phyloP scores from a whole-genome alignment of 2,797 vertebrate genomes.

The Anomalospiza imberbis region DNA sequence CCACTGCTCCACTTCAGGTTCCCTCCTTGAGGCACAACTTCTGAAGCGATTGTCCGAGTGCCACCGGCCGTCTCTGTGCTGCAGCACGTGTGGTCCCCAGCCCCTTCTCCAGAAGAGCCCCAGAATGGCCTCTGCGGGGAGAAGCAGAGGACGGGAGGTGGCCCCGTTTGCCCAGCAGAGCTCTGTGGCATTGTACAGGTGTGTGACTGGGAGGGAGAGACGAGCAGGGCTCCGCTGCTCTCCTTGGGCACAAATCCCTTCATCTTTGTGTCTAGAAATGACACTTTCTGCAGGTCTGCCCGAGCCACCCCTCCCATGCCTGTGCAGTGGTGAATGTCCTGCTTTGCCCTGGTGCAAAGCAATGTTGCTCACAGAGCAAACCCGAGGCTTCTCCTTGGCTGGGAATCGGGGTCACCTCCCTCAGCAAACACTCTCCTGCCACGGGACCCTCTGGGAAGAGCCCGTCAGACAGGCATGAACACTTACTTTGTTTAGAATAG shows the following conservation, averaged over 20 bases:
- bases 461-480: neutral
- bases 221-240: neutral
- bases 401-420: neutral
- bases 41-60: fast-evolving
- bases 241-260: neutral
- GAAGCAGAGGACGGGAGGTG: fast-evolving
- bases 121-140: neutral
- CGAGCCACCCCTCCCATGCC: neutral
- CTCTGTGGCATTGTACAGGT: neutral
- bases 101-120: no score
- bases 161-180: neutral
- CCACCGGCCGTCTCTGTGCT: fast-evolving
- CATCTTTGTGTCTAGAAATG: neutral
- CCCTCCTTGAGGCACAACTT: neutral
- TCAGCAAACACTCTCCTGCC: neutral
- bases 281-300: neutral
- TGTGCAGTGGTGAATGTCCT: neutral
- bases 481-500: neutral
- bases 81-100: neutral
- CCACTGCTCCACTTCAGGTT: fast-evolving
- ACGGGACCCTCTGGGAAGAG: neutral
- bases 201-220: neutral
- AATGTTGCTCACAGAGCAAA: neutral
- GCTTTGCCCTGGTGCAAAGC: neutral
- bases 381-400: neutral